Percentiles rank a stretch among this genome's conserved stretches.
Evolutionary conservation across 2,888 invertebrate genomes (phyloP).

Genomic region (Eubasilissa splendida): DNA sequence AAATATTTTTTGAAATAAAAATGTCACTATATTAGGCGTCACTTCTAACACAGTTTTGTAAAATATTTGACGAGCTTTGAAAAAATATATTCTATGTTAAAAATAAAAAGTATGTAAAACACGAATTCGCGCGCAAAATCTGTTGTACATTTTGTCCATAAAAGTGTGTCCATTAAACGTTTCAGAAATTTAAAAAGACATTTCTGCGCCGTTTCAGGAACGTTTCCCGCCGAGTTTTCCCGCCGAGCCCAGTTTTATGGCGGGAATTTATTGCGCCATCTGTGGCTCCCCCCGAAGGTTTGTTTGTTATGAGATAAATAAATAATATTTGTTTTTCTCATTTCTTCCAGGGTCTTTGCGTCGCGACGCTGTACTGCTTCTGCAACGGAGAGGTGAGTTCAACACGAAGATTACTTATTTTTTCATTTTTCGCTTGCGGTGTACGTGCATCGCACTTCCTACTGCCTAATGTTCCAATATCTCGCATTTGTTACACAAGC

Average conservation of each 20-base stretch:
- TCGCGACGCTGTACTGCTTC: slow-evolving; percentile 93
- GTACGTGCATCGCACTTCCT: no score
- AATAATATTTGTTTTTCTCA: slow-evolving; percentile 6
- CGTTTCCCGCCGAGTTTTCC: not conserved
- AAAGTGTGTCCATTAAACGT: not conserved
- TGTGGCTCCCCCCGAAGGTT: not conserved
- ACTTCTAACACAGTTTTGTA: no score
- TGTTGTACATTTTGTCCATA: not conserved
- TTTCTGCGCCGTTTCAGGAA: not conserved
- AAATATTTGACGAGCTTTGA: no score
- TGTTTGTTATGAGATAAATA: slow-evolving; percentile 13
- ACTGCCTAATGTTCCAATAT: no score
- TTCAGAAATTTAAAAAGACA: not conserved
- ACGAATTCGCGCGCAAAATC: not conserved
- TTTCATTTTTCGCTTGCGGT: not conserved
- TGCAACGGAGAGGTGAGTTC: slow-evolving; percentile 92
- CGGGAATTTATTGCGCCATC: slow-evolving; percentile 7
- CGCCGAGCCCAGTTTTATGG: slow-evolving; percentile 1
- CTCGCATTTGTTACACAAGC: no score
- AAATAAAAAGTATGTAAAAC: no score
- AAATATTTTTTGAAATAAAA: no score
- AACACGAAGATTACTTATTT: not conserved
- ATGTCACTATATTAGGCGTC: no score
- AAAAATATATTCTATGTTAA: no score
- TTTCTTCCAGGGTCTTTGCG: slow-evolving; percentile 85